Percentiles rank a stretch among this genome's conserved stretches.
Evolutionary conservation across 1,140 invertebrate species (phyloP).

Genomic region (Leguminivora glycinivorella): DNA sequence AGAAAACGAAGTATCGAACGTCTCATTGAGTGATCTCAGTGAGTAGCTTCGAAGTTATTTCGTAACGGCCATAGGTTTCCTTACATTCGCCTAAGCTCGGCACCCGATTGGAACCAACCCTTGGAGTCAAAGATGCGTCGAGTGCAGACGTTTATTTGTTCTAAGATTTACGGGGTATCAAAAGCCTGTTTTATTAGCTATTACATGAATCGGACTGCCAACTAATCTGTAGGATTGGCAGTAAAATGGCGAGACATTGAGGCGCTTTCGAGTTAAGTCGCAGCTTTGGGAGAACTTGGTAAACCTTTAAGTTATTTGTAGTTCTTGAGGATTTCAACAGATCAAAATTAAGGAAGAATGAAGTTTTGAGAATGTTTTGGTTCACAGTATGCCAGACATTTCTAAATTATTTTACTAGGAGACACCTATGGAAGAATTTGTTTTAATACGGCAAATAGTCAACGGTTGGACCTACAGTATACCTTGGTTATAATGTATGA

Average conservation of each 20-base stretch:
- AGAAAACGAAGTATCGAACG: too few species aligned
- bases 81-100: neutral
- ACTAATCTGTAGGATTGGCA: constrained; percentile 9
- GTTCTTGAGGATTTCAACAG: neutral
- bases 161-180: neutral
- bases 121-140: neutral
- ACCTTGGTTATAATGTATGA: too few species aligned
- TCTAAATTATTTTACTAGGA: too few species aligned
- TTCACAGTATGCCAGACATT: too few species aligned
- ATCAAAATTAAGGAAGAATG: neutral
- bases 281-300: neutral
- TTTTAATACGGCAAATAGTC: too few species aligned
- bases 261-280: neutral
- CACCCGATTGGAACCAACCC: neutral
- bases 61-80: too few species aligned
- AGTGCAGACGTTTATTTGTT: constrained; percentile 19
- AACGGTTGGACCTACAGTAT: too few species aligned
- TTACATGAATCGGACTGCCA: constrained; percentile 6
- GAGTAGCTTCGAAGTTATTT: too few species aligned
- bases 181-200: constrained; percentile 11
- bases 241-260: neutral
- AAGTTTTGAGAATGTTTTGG: too few species aligned
- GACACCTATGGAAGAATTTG: too few species aligned
- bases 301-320: too few species aligned
- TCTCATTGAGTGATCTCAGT: too few species aligned